Evolutionary conservation across 2,888 invertebrate genomes (phyloP).

Genomic region (Nyleta sp.): DNA sequence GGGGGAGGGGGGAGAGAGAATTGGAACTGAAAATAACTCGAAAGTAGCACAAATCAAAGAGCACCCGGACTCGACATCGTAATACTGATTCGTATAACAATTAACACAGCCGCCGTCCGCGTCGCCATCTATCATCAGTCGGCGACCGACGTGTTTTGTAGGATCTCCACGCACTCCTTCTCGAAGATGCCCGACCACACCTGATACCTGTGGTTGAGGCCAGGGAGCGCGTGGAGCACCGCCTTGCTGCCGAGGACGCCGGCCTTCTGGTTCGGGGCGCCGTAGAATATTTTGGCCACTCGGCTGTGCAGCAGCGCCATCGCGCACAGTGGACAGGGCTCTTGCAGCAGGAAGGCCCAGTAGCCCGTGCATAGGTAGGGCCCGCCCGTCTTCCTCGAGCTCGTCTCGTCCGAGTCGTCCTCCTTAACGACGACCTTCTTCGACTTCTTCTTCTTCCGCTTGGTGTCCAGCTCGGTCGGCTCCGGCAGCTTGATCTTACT

Average conservation of each 20-base stretch:
- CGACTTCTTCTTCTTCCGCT: conserved; percentile 55
- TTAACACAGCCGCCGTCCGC: conserved; percentile 2
- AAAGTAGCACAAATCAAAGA: neutral
- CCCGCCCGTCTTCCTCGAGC: conserved; percentile 81
- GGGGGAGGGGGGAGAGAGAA: neutral
- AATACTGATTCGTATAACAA: conserved; percentile 31
- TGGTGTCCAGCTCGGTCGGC: conserved; percentile 19
- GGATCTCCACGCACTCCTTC: conserved; percentile 76
- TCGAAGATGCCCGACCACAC: conserved; percentile 88
- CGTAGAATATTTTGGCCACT: conserved; percentile 91
- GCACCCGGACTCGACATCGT: conserved; percentile 17
- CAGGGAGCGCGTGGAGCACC: conserved; percentile 90
- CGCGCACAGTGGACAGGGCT: conserved; percentile 97
- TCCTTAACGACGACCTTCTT: conserved; percentile 37
- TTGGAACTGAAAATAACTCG: neutral
- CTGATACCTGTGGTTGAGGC: conserved; percentile 96
- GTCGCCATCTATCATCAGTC: conserved; percentile 13
- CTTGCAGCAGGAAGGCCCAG: conserved; percentile 90
- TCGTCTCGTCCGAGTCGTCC: conserved; percentile 27
- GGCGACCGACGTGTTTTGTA: neutral
- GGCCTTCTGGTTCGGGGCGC: conserved; percentile 82
- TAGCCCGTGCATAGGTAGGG: conserved; percentile 95
- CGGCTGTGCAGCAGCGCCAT: conserved; percentile 98
- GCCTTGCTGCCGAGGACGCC: conserved; percentile 90
- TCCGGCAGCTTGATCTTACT: conserved; percentile 66